A percentile compares a stretch with the other conserved stretches of the same genome.
These are phyloP conservation scores for Drosophila monieri DNA, from an alignment of 2,888 invertebrate genomes.

Conservation along the genomic window DNA sequence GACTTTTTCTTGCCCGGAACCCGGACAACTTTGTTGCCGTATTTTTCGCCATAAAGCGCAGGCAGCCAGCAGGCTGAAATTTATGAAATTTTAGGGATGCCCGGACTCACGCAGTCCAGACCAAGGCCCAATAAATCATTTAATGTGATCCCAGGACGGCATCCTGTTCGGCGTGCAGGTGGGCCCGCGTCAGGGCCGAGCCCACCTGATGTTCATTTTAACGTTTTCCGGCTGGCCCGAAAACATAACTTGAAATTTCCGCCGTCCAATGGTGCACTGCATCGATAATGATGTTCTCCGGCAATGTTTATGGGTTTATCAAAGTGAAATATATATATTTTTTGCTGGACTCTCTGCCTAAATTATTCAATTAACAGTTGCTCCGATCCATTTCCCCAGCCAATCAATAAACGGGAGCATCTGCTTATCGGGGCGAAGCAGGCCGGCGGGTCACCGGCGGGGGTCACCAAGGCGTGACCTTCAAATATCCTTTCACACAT, in stretches of 20 bases:
- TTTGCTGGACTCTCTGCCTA: conserved; percentile 36
- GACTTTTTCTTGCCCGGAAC: conserved; percentile 31
- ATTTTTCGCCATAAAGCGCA: conserved; percentile 53
- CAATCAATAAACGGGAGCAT: conserved; percentile 53
- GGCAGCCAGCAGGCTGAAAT: conserved; percentile 45
- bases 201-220: conserved; percentile 65
- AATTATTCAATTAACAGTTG: conserved; percentile 65
- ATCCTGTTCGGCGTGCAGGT: conserved; percentile 20
- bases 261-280: conserved; percentile 25
- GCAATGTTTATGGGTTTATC: conserved; percentile 56
- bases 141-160: conserved; percentile 46
- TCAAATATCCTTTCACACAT: conserved; percentile 71
- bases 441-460: conserved; percentile 4
- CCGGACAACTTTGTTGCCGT: conserved; percentile 47
- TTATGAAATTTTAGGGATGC: conserved; percentile 65
- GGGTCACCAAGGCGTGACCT: conserved; percentile 59
- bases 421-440: conserved; percentile 41
- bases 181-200: conserved; percentile 10
- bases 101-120: conserved; percentile 56
- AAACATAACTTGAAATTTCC: conserved; percentile 43
- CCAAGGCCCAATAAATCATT: conserved; percentile 72
- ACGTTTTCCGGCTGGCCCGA: conserved; percentile 43
- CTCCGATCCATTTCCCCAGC: conserved; percentile 32
- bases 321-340: conserved; percentile 47
- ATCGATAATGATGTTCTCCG: conserved; percentile 43